Evolutionary conservation across 2,113 vertebrate species (phyloP), one percentile per base, ranked within the genome.

Genomic region (Psilopogon haemacephalus): DNA sequence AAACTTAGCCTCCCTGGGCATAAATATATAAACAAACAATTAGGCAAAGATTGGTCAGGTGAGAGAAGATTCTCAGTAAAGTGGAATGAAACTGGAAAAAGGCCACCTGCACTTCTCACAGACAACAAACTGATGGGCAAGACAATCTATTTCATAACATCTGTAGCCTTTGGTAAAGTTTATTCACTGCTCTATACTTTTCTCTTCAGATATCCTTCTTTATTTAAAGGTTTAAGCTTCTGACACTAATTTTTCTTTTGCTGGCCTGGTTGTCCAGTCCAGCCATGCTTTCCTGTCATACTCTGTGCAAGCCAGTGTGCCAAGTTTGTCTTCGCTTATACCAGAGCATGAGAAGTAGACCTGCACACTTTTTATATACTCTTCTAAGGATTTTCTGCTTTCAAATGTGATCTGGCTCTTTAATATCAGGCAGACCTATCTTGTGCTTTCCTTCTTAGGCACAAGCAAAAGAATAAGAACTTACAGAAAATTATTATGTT

Each of bases 91-190:
- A 62, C 3, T n/a, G 30, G 54, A 75, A 56, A 64, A 73, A 14
- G 27, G 54, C 20, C 38, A 2, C 11, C 4, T 14, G 27, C 5
- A 35, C 15, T 37, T 8, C 64, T 67, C 26, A 40, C 67, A 50
- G 18, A 30, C 0, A 0, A 9, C 7, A 58, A 50, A 9, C 1
- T 48, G n/a, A 80, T 15, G 4, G n/a, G 20, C 46, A 94, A 37
- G 28, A 38, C 35, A 77, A 68, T 19, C 13, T 48, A 19, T 67
- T 71, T 64, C 77, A 71, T 42, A 68, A 48, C 17, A 68, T 8
- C 62, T 46, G 20, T 15, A 78, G 52, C 27, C 28, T 23, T 64
- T 26, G 17, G 46, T 52, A 82, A 77, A 91, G 68, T 20, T 40
- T 69, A n/a, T 0, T 0, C 12, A 12, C 69, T 48, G 54, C 4